Evolutionary conservation across 37 sponge, comb jelly and placozoan species (phyloP), one percentile per base, ranked within the genome.

Genomic region (Hexactinellida sp.): DNA sequence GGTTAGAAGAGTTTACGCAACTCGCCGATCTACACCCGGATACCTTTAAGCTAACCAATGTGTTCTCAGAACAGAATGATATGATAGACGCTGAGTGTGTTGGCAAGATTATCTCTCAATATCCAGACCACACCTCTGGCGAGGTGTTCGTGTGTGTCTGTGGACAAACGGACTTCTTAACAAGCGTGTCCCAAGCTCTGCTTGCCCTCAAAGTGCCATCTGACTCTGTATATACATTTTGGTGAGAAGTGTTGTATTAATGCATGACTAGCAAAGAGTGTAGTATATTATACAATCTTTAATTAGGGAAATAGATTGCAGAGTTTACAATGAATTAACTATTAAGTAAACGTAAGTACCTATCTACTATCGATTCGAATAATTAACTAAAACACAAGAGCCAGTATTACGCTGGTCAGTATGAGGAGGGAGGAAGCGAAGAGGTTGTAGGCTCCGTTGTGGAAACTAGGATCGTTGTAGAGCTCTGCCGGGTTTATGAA

Each of bases 1-100:
- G 76, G 76, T n/a, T 63, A 28, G 76, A 63, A 28, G 76, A 63
- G 76, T 63, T 63, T n/a, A 63, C 3, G 19, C 76, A 63, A 63
- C 76, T 63, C 76, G 3, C 76, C 13, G 13, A 23, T n/a, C 13
- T n/a, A n/a, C 76, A 21, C 5, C 76, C 76, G 13, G 30, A n/a
- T n/a, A 63, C 19, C 3, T 63, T 63, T n/a, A 63, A 63, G 76
- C 76, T 63, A 23, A 63, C 76, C 5, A 10, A 63, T n/a, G 76
- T 63, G 28, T 63, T 63, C 34, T 63, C 76, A 23, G 32, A 63
- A 10, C 19, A n/a, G 28, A 23, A 3, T 25, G 34, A 63, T 63
- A 63, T 25, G 76, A 63, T 63, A 21, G 34, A 63, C 34, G 3
- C 3, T 32, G 34, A n/a, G 76, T 28, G 3, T 3, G 13, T 63